Evolutionary conservation across 2,888 invertebrate genomes (phyloP), one percentile per base, ranked within the genome.

Genomic region (Sesamia inferens): DNA sequence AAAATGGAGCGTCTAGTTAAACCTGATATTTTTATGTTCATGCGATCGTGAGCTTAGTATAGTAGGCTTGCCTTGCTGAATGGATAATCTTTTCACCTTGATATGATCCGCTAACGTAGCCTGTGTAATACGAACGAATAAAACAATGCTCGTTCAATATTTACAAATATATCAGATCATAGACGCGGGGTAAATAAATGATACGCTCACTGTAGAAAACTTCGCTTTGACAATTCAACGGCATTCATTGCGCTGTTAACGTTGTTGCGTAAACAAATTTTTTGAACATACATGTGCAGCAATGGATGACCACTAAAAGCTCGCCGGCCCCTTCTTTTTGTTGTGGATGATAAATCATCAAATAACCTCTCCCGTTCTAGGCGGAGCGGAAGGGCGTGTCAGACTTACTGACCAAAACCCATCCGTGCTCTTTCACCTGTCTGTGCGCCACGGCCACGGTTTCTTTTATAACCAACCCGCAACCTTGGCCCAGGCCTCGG

Each of bases 31-130:
- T 54, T 54, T 11, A 54, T n/a, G 10, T 10, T 10, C 19, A 3
- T 51, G 4, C 19, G 10, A 51, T 0, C 51, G 19, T 51, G 10
- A 4, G n/a, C n/a, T n/a, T 39, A 47, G 51, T 57, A n/a, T n/a
- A 54, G 39, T 24, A 14, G 59, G 16, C 42, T 48, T 48, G 61
- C 77, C 81, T 76, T 78, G 81, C 58, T 67, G 58, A 81, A 39
- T 64, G 81, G 77, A 76, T 78, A 67, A 78, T 81, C 81, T 81
- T 19, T 47, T 76, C 39, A 76, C 61, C 66, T 67, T 39, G 24
- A 2, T 39, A 4, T 72, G n/a, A 73, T 51, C 51, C n/a, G 54
- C 7, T 64, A 44, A 14, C 51, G 16, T 24, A 42, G 47, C 42
- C 55, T 24, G 16, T n/a, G n/a, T 44, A 6, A n/a, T 31, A 48